Percentiles rank a stretch among this genome's conserved stretches.
Conservation (phyloP, 2,797 vertebrate genomes). For the Cyclopterus lumpus region DNA sequence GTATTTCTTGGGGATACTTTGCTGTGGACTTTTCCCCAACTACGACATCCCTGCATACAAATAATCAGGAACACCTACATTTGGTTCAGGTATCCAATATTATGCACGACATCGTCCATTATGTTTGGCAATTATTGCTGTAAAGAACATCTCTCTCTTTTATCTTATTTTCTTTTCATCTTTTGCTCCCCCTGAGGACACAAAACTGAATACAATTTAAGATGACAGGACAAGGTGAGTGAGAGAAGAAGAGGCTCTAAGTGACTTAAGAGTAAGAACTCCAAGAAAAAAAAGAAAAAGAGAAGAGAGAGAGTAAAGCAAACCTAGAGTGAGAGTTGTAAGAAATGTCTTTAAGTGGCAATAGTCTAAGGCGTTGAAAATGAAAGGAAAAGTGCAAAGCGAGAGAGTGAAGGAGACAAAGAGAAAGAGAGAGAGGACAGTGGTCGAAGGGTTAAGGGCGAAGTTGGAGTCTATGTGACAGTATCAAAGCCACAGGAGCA, state of each 20-base stretch:
- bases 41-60: background rate
- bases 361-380: conserved; percentile 61
- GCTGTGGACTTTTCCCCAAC: background rate
- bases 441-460: conserved; percentile 70
- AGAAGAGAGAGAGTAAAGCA: conserved; percentile 31
- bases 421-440: conserved; percentile 46
- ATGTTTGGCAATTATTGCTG: conserved; percentile 36
- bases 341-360: conserved; percentile 52
- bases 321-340: conserved; percentile 32
- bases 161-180: conserved; percentile 35
- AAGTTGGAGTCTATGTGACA: conserved; percentile 77
- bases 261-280: conserved; percentile 58
- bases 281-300: conserved; percentile 12
- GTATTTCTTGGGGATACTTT: background rate
- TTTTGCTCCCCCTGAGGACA: conserved; percentile 36
- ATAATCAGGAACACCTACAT: conserved; percentile 8
- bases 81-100: conserved; percentile 17
- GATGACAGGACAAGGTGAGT: conserved; percentile 67
- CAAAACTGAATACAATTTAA: conserved; percentile 56
- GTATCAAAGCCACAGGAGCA: conserved; percentile 81
- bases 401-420: conserved; percentile 50
- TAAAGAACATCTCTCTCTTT: conserved; percentile 43
- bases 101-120: conserved; percentile 40
- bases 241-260: conserved; percentile 45
- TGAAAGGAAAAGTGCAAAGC: conserved; percentile 56